Base-by-base conservation (phyloP, 2,797 vertebrate genomes). In the Picus viridis region DNA sequence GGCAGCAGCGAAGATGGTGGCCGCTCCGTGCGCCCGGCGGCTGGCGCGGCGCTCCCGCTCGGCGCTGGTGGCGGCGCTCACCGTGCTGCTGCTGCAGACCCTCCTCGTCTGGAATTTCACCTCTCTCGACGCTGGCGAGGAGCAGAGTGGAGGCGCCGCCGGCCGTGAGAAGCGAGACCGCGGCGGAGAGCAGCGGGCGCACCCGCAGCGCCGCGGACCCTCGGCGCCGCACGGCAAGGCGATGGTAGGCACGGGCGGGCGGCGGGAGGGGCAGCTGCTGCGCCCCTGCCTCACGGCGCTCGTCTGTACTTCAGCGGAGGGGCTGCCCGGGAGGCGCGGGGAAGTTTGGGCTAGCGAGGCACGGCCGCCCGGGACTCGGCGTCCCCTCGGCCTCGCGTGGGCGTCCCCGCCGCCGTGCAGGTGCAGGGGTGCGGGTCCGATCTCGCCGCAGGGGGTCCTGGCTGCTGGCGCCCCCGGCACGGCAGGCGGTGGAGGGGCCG, bases 71-170 rank as follows among this genome's bases (percentile, higher is more conserved):
- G 98, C 98, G 85, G 98, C 98, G 85, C 98, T 99, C 94, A 98
- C 98, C 26, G 98, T 99, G 93, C 97, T 99, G 97, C 98, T 99
- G 89, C 97, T 99, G 95, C 99, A 99, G 98, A 99, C 98, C 69
- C 98, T 99, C 92, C 97, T 99, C 58, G 98, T 99, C 94, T 99
- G 99, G 99, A 99, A 99, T 98, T 99, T 99, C 98, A 98, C 98
- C 97, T 99, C 98, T 98, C 97, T 99, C 53, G 99, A 99, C 97
- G 98, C 98, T 62, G 99, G 98, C 57, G 98, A 98, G 78, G 98
- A 98, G 54, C 87, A 98, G 93, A 97, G 97, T 58, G 98, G 97
- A 96, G 98, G 97, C 74, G 95, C 96, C 93, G 97, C 97, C 91
- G 97, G 97, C 93, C 97, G 98, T 72, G 98, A 97, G 95, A 98